These are phyloP conservation scores for Amphipyra berbera DNA, from an alignment of 2,888 invertebrate genomes.

Conservation along the genomic window DNA sequence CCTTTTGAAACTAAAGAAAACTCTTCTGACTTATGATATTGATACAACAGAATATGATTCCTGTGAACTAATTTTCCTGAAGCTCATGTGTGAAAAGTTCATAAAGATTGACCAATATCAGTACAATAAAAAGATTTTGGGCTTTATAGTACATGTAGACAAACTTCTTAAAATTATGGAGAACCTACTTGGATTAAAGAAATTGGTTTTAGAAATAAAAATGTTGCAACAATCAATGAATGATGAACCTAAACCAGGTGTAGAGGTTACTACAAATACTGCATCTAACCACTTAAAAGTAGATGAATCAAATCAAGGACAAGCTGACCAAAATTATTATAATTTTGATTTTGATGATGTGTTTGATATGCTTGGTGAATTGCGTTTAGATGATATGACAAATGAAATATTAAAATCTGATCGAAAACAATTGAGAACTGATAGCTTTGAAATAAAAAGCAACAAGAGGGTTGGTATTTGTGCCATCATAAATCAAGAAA, in stretches of 20 bases:
- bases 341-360: slow-evolving; percentile 67
- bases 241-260: slow-evolving; percentile 41
- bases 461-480: slow-evolving; percentile 78
- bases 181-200: slow-evolving; percentile 69
- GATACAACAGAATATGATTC: slow-evolving; percentile 74
- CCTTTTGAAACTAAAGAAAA: slow-evolving; percentile 73
- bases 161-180: slow-evolving; percentile 75
- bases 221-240: slow-evolving; percentile 68
- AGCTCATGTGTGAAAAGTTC: slow-evolving; percentile 80
- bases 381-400: slow-evolving; percentile 61
- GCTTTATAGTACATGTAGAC: slow-evolving; percentile 63
- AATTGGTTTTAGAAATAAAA: slow-evolving; percentile 68
- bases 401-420: slow-evolving; percentile 72
- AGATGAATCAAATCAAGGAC: slow-evolving; percentile 43
- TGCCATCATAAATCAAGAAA: slow-evolving; percentile 83
- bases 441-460: slow-evolving; percentile 77
- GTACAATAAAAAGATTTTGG: slow-evolving; percentile 56
- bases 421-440: slow-evolving; percentile 59
- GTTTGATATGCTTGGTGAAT: slow-evolving; percentile 65
- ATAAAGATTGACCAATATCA: slow-evolving; percentile 67
- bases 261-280: slow-evolving; percentile 47
- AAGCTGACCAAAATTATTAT: slow-evolving; percentile 25
- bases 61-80: slow-evolving; percentile 79
- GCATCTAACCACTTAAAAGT: slow-evolving; percentile 49
- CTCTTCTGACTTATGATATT: slow-evolving; percentile 73